Conservation (phyloP, 1,140 invertebrate genomes). For the Lycorma delicatula region DNA sequence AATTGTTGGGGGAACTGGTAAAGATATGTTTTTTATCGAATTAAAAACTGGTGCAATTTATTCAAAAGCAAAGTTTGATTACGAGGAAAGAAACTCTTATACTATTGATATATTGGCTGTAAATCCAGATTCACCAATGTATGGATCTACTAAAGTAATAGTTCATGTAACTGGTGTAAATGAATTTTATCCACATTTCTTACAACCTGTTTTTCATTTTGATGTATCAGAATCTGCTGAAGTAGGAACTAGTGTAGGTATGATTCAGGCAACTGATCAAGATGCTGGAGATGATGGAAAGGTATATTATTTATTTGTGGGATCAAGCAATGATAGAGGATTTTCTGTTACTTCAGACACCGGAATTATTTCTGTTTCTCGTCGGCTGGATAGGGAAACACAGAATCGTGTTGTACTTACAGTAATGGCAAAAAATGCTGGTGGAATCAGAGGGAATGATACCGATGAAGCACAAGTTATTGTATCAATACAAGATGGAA, state of each 20-base stretch:
- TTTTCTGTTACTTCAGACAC: conserved; percentile 79
- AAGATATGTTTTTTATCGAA: conserved; percentile 69
- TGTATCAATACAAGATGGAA: conserved; percentile 88
- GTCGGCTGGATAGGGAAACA: conserved; percentile 79
- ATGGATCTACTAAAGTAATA: conserved; percentile 57
- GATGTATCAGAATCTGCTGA: conserved; percentile 87
- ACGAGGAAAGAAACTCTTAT: conserved; percentile 73
- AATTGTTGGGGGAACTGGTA: conserved; percentile 67
- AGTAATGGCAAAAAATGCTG: conserved; percentile 89
- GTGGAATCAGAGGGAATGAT: conserved; percentile 86
- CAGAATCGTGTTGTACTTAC: conserved; percentile 83
- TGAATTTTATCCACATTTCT: conserved; percentile 86
- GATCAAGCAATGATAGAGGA: conserved; percentile 84
- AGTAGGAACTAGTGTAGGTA: conserved; percentile 76
- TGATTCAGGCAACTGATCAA: conserved; percentile 81
- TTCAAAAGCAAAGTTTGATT: conserved; percentile 75
- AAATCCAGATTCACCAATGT: conserved; percentile 79
- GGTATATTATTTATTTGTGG: conserved; percentile 86
- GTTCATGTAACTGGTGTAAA: conserved; percentile 83
- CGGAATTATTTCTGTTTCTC: conserved; percentile 72
- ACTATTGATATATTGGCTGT: conserved; percentile 71
- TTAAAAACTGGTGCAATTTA: conserved; percentile 63
- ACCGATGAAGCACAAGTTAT: conserved; percentile 91
- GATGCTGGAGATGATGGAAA: conserved; percentile 87
- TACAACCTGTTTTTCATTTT: conserved; percentile 86